A percentile compares a stretch with the other conserved stretches of the same genome.
These are phyloP conservation scores for Trogon melanurus DNA, from an alignment of 2,113 vertebrate genomes.

Conservation along the genomic window DNA sequence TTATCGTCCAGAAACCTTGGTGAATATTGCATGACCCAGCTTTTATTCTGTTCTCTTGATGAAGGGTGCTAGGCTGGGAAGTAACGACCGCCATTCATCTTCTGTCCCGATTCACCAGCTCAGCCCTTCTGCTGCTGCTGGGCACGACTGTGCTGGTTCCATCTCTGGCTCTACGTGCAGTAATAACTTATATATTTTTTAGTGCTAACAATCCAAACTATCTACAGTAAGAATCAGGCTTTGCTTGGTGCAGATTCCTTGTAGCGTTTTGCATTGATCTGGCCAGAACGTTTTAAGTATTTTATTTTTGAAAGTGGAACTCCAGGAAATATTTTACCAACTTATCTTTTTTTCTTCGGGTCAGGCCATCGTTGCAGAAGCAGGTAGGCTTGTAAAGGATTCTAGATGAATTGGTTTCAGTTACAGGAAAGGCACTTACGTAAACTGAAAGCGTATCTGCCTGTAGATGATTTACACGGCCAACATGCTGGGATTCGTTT, in stretches of 20 bases:
- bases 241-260: neutral
- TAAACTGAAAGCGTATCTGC: neutral
- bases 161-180: neutral
- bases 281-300: neutral
- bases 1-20: neutral
- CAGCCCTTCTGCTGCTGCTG: neutral
- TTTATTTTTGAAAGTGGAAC: neutral
- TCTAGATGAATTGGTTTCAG: neutral
- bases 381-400: neutral
- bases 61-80: neutral
- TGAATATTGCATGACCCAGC: neutral
- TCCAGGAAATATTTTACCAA: neutral
- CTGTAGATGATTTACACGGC: neutral
- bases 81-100: neutral
- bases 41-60: neutral
- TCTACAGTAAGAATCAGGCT: neutral
- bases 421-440: neutral
- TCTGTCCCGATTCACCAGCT: neutral
- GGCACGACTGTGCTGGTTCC: neutral
- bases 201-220: neutral
- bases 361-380: neutral
- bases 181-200: neutral
- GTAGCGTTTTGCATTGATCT: neutral
- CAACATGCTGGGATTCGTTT: neutral
- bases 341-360: neutral